Percentiles rank a stretch among this genome's conserved stretches.
Conservation (phyloP, 1,140 invertebrate genomes). For the Anastrepha ludens region DNA sequence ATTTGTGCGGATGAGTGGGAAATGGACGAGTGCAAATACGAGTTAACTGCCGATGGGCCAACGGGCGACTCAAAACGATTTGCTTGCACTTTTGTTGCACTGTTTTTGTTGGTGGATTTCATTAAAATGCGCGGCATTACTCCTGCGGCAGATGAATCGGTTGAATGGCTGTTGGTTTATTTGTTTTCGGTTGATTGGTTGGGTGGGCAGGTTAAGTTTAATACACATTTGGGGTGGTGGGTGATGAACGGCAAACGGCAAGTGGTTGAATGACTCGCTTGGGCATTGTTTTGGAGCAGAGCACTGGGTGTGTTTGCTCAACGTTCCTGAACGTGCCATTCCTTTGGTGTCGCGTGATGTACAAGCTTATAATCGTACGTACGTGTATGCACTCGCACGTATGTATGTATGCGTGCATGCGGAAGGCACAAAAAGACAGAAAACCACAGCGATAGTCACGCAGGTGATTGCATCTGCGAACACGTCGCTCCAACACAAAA, state of each 20-base stretch:
- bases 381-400: neutral
- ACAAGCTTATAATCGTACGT: too few species aligned
- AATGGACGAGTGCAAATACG: conserved; percentile 7
- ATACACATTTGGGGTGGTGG: neutral
- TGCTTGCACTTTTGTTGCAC: conserved; percentile 27
- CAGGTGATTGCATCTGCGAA: neutral
- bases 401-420: neutral
- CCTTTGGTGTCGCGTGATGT: neutral
- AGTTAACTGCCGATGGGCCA: conserved; percentile 24
- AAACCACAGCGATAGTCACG: neutral
- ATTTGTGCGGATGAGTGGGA: neutral
- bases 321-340: conserved; percentile 5
- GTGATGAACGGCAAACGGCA: neutral
- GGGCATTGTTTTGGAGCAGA: neutral
- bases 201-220: neutral
- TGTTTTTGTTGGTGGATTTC: conserved; percentile 28
- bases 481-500: neutral
- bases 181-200: conserved; percentile 50
- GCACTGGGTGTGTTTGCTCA: conserved; percentile 6
- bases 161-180: conserved; percentile 28
- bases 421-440: neutral
- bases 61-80: neutral
- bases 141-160: conserved; percentile 27
- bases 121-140: conserved; percentile 48
- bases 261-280: conserved; percentile 10